Base-by-base conservation (phyloP, 2,888 invertebrate species). In the Lochmaea capreae region DNA sequence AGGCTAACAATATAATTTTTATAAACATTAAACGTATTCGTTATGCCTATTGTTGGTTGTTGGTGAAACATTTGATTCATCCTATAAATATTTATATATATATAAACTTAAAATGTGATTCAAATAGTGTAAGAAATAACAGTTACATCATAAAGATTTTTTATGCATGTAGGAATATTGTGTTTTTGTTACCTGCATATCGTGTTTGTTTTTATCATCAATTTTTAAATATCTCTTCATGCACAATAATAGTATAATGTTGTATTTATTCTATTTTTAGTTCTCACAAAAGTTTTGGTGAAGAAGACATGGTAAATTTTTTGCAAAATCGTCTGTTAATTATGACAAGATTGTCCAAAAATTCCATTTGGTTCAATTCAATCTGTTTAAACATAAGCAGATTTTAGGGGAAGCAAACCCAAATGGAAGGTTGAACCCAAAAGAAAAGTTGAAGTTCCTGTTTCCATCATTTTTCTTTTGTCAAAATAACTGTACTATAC, bases 31-130 rank as follows among this genome's bases (percentile, higher is more conserved):
- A 12, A 46, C 11, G 4, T 11, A 12, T 14, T 46, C 14, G 11
- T 46, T 14, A 46, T 14, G n/a, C n/a, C n/a, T n/a, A 14, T 12
- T 33, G 59, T 59, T 18, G 62, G 12, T 43, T 18, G 16, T 63
- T 63, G 62, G 62, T 63, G 62, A 63, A n/a, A 16, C 10, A n/a
- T 11, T 12, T 63, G 18, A 26, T 42, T 39, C 33, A 46, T 46
- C 46, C 46, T 46, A 46, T 46, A 1, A 46, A 46, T 46, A 46
- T 46, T 46, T 46, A 46, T 83, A 84, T 84, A 67, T 84, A 83
- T 82, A 84, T 84, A 82, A 85, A 86, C 85, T 85, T 86, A 83
- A 86, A 87, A 86, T 86, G 87, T 87, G 87, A 87, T 87, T 86
- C 86, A 86, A 86, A 79, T 86, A 86, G 85, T 76, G 76, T 85